A percentile compares a stretch with the other conserved stretches of the same genome.
phyloP scores from a whole-genome alignment of 2,888 invertebrate genomes.

The Drosophila melanocephala region DNA sequence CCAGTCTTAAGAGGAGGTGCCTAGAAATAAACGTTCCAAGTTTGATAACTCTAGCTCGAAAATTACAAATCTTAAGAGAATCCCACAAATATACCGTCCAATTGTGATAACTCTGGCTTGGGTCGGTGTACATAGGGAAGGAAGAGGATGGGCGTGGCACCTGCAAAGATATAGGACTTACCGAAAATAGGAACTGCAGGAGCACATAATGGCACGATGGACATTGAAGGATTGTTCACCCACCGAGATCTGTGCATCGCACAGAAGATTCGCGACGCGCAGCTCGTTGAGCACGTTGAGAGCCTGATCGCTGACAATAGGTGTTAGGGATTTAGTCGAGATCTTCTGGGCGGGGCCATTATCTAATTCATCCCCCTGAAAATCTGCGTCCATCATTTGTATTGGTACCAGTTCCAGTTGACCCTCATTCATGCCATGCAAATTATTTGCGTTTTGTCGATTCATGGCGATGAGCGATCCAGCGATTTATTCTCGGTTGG shows the following conservation, averaged over 20 bases:
- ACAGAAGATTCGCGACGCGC: slow-evolving; percentile 92
- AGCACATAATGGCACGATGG: slow-evolving; percentile 93
- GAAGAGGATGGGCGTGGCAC: background rate
- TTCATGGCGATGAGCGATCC: slow-evolving; percentile 61
- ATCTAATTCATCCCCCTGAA: slow-evolving; percentile 39
- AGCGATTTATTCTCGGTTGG: slow-evolving; percentile 54
- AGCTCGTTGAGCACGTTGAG: slow-evolving; percentile 94
- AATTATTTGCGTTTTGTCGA: slow-evolving; percentile 59
- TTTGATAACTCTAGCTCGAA: background rate
- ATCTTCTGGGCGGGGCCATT: slow-evolving; percentile 35
- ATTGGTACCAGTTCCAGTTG: slow-evolving; percentile 36
- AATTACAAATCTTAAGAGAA: too few relatives aligned
- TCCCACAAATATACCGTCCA: too few relatives aligned
- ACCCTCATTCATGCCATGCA: slow-evolving; percentile 70
- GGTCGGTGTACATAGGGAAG: too few relatives aligned
- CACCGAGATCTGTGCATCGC: slow-evolving; percentile 93
- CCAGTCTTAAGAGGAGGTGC: background rate
- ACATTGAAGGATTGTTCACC: slow-evolving; percentile 94
- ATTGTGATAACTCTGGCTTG: too few relatives aligned
- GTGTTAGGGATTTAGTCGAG: slow-evolving; percentile 61
- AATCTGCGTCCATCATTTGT: slow-evolving; percentile 50
- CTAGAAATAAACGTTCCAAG: background rate
- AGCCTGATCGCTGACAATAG: slow-evolving; percentile 92
- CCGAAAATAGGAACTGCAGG: slow-evolving; percentile 96
- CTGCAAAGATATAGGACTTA: slow-evolving; percentile 81